phyloP scores from a whole-genome alignment of 2,797 vertebrate species.

The Phrynocephalus guinanensis region DNA sequence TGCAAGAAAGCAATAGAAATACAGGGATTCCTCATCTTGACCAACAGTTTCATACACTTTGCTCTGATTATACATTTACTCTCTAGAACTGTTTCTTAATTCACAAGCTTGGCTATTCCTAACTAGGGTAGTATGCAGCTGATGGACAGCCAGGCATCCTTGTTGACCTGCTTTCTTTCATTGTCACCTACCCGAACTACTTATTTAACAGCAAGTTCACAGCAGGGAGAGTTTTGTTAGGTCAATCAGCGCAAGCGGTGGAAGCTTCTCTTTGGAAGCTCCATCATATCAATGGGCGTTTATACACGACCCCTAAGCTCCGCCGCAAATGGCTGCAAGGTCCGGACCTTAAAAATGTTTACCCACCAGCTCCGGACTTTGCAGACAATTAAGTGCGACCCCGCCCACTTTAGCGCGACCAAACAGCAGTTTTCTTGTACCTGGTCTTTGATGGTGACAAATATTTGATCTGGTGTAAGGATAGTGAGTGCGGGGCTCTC shows the following conservation, averaged over 20 bases:
- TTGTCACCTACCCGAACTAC: background rate
- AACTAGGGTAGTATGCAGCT: background rate
- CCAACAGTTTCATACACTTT: background rate
- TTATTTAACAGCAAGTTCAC: background rate
- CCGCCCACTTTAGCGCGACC: too few relatives aligned
- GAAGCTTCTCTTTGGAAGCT: background rate
- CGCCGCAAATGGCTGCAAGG: too few relatives aligned
- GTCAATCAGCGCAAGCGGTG: background rate
- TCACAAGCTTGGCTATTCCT: background rate
- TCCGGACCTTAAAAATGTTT: too few relatives aligned
- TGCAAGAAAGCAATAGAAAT: background rate
- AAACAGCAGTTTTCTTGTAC: too few relatives aligned
- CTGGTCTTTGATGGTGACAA: too few relatives aligned
- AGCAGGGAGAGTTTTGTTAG: background rate
- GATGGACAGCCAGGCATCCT: background rate
- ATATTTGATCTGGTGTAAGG: too few relatives aligned
- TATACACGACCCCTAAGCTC: too few relatives aligned
- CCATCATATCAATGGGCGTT: too few relatives aligned
- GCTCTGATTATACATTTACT: background rate
- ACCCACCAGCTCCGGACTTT: too few relatives aligned
- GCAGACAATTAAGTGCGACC: too few relatives aligned
- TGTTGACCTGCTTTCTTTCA: background rate
- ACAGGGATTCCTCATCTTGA: background rate
- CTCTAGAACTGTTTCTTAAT: background rate
- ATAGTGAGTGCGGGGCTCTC: too few relatives aligned